Conservation (phyloP, 2,888 invertebrate species). For the Bombylius major region DNA sequence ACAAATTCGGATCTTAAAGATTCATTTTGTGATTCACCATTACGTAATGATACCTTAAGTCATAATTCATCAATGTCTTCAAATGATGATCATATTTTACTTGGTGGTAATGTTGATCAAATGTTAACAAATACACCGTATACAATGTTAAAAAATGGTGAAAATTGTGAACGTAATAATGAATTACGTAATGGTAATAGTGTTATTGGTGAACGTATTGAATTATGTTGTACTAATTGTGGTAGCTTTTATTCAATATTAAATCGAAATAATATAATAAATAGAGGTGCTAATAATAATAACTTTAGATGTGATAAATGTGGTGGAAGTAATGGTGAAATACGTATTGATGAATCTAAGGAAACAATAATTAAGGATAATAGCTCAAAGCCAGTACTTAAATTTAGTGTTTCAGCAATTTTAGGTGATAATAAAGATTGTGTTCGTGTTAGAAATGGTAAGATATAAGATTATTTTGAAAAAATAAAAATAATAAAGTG, state of each 20-base stretch:
- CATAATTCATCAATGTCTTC: conserved; percentile 23
- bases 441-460: conserved; percentile 37
- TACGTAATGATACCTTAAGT: conserved; percentile 21
- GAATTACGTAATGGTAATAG: neutral
- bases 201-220: conserved; percentile 10
- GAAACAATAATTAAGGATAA: conserved; percentile 33
- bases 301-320: conserved; percentile 32
- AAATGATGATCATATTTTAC: conserved; percentile 8
- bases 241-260: conserved; percentile 21
- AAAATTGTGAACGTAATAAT: neutral
- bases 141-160: conserved; percentile 4
- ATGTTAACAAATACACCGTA: neutral
- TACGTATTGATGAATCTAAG: conserved; percentile 13
- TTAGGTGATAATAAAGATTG: conserved; percentile 47
- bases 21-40: conserved; percentile 21
- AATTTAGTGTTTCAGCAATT: conserved; percentile 88
- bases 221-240: conserved; percentile 28
- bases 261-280: conserved; percentile 1
- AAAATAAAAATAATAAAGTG: no score
- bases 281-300: conserved; percentile 11
- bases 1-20: conserved; percentile 22
- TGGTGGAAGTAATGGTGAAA: conserved; percentile 15
- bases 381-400: conserved; percentile 61
- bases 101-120: conserved; percentile 2
- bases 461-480: conserved; percentile 10